A percentile compares a stretch with the other conserved stretches of the same genome.
These are phyloP conservation scores for Acronicta psi DNA, from an alignment of 2,888 invertebrate genomes.

Conservation along the genomic window DNA sequence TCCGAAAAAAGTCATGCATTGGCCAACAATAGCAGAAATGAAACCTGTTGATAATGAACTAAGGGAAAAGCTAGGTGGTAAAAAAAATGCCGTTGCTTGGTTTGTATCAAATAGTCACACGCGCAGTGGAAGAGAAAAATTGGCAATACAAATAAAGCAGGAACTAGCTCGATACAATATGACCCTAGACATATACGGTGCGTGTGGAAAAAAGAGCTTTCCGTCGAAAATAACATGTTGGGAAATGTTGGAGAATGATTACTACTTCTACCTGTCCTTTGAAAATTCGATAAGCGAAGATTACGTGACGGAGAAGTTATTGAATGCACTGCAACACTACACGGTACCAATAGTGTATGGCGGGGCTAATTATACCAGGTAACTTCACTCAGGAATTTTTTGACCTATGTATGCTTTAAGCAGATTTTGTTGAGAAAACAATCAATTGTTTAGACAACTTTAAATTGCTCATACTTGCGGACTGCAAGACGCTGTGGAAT, in stretches of 20 bases:
- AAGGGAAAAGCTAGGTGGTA: constrained; percentile 58
- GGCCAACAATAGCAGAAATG: constrained; percentile 64
- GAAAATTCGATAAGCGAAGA: constrained; percentile 76
- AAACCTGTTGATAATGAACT: constrained; percentile 58
- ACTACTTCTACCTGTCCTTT: constrained; percentile 76
- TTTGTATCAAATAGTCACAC: constrained; percentile 71
- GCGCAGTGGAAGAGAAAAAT: constrained; percentile 56
- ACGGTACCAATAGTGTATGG: constrained; percentile 77
- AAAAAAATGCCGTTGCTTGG: constrained; percentile 73
- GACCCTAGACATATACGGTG: constrained; percentile 68
- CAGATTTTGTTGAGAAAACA: too few species aligned
- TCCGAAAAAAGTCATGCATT: constrained; percentile 64
- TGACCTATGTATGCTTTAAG: too few species aligned
- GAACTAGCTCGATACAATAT: constrained; percentile 60
- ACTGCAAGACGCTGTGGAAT: too few species aligned
- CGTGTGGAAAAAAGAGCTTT: constrained; percentile 63
- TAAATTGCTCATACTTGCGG: too few species aligned
- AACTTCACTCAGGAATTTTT: neutral
- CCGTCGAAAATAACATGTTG: constrained; percentile 57
- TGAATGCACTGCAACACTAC: constrained; percentile 68
- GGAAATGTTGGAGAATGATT: constrained; percentile 62
- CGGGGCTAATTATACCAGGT: constrained; percentile 81
- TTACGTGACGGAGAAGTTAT: constrained; percentile 78
- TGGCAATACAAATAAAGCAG: constrained; percentile 55
- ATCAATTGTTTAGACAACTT: too few species aligned